These are phyloP conservation scores for Sardina pilchardus DNA, from an alignment of 2,113 vertebrate species.

Conservation along the genomic window DNA sequence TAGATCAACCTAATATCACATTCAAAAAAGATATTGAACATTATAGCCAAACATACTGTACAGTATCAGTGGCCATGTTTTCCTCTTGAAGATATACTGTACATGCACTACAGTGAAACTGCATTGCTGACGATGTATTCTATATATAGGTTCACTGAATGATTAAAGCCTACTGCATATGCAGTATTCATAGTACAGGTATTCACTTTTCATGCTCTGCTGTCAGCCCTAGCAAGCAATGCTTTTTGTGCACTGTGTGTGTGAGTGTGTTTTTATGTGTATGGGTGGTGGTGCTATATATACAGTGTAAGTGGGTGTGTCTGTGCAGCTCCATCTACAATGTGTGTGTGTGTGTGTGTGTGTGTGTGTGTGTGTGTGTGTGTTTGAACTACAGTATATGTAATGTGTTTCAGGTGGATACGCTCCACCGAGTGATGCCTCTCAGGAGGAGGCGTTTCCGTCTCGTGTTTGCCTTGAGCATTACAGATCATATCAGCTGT, in stretches of 20 bases:
- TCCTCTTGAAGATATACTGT: background rate
- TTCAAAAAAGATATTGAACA: background rate
- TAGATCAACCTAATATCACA: background rate
- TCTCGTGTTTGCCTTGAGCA: constrained; percentile 25
- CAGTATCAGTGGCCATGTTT: background rate
- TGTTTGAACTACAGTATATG: background rate
- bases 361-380: background rate
- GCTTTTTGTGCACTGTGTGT: background rate
- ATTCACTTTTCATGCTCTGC: no score
- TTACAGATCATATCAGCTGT: constrained; percentile 30
- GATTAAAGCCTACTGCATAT: background rate
- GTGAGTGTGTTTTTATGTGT: background rate
- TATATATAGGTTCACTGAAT: background rate
- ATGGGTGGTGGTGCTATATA: background rate
- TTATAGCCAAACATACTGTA: background rate
- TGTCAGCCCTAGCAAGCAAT: no score
- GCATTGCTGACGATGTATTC: background rate
- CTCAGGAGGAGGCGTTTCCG: background rate
- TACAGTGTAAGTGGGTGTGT: background rate
- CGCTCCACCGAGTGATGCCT: background rate
- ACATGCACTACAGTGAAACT: background rate
- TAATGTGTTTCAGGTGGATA: background rate
- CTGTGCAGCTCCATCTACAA: background rate
- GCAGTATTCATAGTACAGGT: background rate
- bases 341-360: background rate